A percentile compares a stretch with the other conserved stretches of the same genome.
phyloP scores from a whole-genome alignment of 2,797 vertebrate genomes.

The Clarias pachynema region DNA sequence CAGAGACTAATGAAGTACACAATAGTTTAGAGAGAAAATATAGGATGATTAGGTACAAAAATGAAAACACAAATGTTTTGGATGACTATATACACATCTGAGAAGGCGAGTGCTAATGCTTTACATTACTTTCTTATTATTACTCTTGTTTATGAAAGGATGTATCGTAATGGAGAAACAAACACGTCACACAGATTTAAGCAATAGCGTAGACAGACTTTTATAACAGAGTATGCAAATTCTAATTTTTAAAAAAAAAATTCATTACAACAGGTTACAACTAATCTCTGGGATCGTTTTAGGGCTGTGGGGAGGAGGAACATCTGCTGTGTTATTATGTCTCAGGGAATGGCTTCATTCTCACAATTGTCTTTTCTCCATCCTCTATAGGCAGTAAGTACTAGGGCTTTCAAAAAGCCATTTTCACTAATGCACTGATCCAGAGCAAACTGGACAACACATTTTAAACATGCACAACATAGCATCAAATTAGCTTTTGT shows the following conservation, averaged over 20 bases:
- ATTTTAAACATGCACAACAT: neutral
- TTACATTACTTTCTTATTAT: neutral
- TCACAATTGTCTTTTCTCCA: slow-evolving; percentile 12
- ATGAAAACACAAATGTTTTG: neutral
- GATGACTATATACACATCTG: neutral
- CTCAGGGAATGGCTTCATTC: slow-evolving; percentile 30
- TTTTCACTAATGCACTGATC: slow-evolving; percentile 37
- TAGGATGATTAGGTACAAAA: neutral
- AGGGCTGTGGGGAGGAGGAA: slow-evolving; percentile 50
- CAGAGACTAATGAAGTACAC: slow-evolving; percentile 30
- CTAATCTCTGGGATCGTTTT: slow-evolving; percentile 66
- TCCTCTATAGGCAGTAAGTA: slow-evolving; percentile 5
- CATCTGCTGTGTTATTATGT: slow-evolving; percentile 54
- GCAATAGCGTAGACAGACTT: slow-evolving; percentile 52
- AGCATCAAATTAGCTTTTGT: neutral
- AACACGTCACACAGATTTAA: neutral
- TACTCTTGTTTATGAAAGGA: neutral
- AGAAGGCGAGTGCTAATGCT: neutral
- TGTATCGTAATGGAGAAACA: slow-evolving; percentile 1
- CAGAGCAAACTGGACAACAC: slow-evolving; percentile 15
- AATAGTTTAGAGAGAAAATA: slow-evolving; percentile 10
- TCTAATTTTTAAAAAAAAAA: slow-evolving; percentile 63
- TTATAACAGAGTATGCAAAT: slow-evolving; percentile 59
- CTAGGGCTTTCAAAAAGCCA: slow-evolving; percentile 32
- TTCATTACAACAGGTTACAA: slow-evolving; percentile 77